Evolutionary conservation across 2,888 invertebrate species (phyloP), one percentile per base, ranked within the genome.

Genomic region (Leucophenga montana): DNA sequence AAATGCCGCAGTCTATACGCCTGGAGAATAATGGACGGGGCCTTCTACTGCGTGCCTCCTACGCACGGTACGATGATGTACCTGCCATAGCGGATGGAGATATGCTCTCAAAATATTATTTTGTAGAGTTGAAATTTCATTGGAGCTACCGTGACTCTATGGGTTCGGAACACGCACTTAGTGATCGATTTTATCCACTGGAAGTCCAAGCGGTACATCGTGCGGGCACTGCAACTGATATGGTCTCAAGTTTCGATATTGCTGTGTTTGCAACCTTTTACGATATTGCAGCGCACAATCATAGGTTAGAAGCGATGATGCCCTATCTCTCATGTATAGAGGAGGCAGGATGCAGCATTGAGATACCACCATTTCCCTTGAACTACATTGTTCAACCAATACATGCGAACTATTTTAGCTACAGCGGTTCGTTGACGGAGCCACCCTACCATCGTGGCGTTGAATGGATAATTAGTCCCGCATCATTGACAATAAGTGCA

Each of bases 131-230:
- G 56, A 84, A 89, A 46, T 91, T 92, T 68, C 90, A 91, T 33
- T 89, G 89, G 2, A 88, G 87, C 50, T 89, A 91, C 69, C 84
- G 87, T 6, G 89, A 89, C 69, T n/a, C n/a, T n/a, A n/a, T n/a
- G n/a, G 92, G 92, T 6, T 91, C 92, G 8, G 92, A 92, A 76
- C 92, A 92, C 72, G 89, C 90, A 54, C 73, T 92, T 0, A 88
- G 92, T 72, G 86, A 88, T 66, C 78, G 79, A 8, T 89, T 90
- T 69, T 92, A 86, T 76, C 89, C 92, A 0, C 86, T 92, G 87
- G 92, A 92, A 85, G 76, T 92, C 74, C 92, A 92, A 85, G 89
- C 83, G 59, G 11, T 78, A n/a, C 80, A 80, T 56, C 69, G 56
- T 9, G n/a, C 4, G 2, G 27, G 27, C 27, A 27, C 27, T 2